phyloP scores from a whole-genome alignment of 2,888 invertebrate genomes.

The Platycheirus rosarum region DNA sequence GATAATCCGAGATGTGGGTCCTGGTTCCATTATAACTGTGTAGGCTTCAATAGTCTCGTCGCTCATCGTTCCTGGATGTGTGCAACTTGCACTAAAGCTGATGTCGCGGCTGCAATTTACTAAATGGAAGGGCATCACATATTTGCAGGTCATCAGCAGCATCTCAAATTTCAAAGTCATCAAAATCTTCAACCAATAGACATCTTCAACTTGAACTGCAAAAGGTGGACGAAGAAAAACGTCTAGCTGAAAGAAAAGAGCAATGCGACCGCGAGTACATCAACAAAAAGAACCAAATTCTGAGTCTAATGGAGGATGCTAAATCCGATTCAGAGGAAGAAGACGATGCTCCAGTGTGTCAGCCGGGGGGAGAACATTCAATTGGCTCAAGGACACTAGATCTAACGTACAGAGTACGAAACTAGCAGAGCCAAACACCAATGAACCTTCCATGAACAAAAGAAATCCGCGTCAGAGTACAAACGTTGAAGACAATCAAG shows the following conservation, averaged over 20 bases:
- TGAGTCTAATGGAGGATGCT: slow-evolving; percentile 4
- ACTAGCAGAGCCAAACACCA: not conserved
- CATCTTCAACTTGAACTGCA: not conserved
- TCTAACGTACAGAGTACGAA: not conserved
- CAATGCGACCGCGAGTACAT: slow-evolving; percentile 19
- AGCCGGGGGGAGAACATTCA: slow-evolving; percentile 3
- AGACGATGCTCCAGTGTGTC: not conserved
- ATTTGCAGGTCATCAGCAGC: not conserved
- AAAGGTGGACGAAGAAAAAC: slow-evolving; percentile 6
- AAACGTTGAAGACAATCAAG: no score
- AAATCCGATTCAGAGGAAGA: slow-evolving; percentile 6
- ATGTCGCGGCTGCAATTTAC: not conserved
- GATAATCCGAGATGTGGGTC: slow-evolving; percentile 14
- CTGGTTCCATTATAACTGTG: slow-evolving; percentile 1
- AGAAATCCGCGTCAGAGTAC: no score
- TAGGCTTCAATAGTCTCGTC: not conserved
- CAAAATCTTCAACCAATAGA: slow-evolving; percentile 5
- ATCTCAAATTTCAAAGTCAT: not conserved
- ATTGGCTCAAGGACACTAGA: not conserved
- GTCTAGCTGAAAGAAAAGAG: not conserved
- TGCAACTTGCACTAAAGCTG: not conserved
- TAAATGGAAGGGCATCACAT: no score
- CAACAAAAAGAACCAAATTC: slow-evolving; percentile 30
- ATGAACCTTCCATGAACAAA: no score
- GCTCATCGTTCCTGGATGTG: slow-evolving; percentile 4